phyloP scores from a whole-genome alignment of 2,797 vertebrate species.

The Microcaecilia unicolor region DNA sequence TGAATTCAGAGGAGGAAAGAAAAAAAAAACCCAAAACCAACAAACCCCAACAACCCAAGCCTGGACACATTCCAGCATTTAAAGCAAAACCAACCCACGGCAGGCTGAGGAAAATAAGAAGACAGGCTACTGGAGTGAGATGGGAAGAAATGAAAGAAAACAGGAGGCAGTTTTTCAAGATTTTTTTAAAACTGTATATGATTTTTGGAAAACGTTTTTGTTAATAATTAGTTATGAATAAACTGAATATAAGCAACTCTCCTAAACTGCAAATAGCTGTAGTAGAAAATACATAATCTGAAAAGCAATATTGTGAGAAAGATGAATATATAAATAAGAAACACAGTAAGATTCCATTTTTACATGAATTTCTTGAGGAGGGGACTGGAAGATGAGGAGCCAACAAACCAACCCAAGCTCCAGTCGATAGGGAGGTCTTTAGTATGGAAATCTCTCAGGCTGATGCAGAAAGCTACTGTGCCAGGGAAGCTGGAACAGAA shows the following conservation, averaged over 20 bases:
- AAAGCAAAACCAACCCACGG: conserved; percentile 60
- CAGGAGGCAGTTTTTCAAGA: conserved; percentile 12
- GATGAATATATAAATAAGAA: too few species aligned
- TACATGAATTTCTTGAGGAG: too few species aligned
- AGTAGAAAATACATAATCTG: too few species aligned
- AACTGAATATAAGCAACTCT: conserved; percentile 23
- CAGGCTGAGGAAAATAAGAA: conserved; percentile 18
- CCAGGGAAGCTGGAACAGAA: too few species aligned
- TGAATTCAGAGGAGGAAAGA: conserved; percentile 56
- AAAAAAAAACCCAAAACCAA: conserved; percentile 4
- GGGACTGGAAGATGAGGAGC: too few species aligned
- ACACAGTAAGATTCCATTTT: too few species aligned
- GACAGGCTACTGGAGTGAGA: conserved; percentile 4
- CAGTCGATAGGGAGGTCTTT: too few species aligned
- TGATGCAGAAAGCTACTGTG: too few species aligned
- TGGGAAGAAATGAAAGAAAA: background rate
- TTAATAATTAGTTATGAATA: conserved; percentile 29
- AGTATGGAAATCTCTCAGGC: too few species aligned
- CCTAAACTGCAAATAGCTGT: conserved; percentile 23
- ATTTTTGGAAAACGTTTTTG: conserved; percentile 27
- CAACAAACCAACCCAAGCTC: too few species aligned
- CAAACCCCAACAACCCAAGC: conserved; percentile 48
- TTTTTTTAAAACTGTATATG: conserved; percentile 6
- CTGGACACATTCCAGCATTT: conserved; percentile 77
- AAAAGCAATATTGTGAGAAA: too few species aligned